phyloP scores from a whole-genome alignment of 2,888 invertebrate species.

The Eudasyphora cyanicolor region DNA sequence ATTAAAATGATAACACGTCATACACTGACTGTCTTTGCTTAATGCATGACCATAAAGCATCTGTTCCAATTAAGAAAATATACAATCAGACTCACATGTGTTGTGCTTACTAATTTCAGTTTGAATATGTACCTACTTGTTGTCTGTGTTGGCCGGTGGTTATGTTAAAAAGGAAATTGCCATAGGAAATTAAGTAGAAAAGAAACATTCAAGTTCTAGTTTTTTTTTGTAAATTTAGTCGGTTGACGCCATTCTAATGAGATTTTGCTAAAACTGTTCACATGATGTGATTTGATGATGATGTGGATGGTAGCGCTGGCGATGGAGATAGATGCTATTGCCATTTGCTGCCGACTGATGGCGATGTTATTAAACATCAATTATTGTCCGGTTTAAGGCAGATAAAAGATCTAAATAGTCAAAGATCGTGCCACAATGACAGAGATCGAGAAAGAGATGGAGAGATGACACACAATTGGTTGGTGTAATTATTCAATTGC shows the following conservation, averaged over 20 bases:
- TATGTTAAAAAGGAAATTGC: slow-evolving; percentile 18
- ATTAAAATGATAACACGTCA: slow-evolving; percentile 21
- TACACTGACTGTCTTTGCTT: neutral
- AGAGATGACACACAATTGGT: neutral
- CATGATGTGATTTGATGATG: slow-evolving; percentile 22
- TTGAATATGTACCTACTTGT: too few species aligned
- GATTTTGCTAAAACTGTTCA: slow-evolving; percentile 16
- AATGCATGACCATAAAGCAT: slow-evolving; percentile 37
- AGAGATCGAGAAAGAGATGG: slow-evolving; percentile 7
- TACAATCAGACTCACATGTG: neutral
- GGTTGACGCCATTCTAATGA: slow-evolving; percentile 57
- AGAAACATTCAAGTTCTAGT: slow-evolving; percentile 19
- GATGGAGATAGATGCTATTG: too few species aligned
- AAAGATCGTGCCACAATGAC: slow-evolving; percentile 24
- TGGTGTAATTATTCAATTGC: slow-evolving; percentile 74
- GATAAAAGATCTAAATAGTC: slow-evolving; percentile 13
- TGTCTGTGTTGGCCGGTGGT: too few species aligned
- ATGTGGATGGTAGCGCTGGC: neutral
- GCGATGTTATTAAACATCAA: slow-evolving; percentile 50
- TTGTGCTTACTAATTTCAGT: neutral
- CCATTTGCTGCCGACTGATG: neutral
- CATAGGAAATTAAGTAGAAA: slow-evolving; percentile 30
- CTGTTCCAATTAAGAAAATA: slow-evolving; percentile 45
- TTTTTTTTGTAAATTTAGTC: slow-evolving; percentile 33
- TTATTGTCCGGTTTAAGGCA: slow-evolving; percentile 46